phyloP scores from a whole-genome alignment of 2,113 vertebrate genomes.

The Esox niger region DNA sequence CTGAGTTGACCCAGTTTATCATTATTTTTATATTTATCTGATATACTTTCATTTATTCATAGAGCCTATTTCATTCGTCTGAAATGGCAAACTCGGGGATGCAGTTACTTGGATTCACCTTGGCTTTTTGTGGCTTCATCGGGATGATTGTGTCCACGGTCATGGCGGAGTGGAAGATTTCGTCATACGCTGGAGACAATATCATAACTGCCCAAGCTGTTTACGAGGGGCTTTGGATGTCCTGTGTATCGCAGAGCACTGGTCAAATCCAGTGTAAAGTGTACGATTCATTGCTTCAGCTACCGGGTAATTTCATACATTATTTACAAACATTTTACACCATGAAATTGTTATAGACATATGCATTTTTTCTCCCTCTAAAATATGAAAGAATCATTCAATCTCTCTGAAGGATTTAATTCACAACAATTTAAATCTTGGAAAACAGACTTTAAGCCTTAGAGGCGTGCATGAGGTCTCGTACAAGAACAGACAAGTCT shows the following conservation, averaged over 20 bases:
- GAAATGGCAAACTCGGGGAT: slow-evolving; percentile 86
- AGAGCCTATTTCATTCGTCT: neutral
- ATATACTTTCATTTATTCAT: neutral
- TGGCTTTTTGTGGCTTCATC: slow-evolving; percentile 85
- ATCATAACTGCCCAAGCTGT: slow-evolving; percentile 92
- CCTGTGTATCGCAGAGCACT: slow-evolving; percentile 89
- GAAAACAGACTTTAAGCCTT: too few species aligned
- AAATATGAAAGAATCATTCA: too few species aligned
- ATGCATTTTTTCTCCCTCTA: too few species aligned
- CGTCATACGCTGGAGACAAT: slow-evolving; percentile 87
- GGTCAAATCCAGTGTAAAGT: slow-evolving; percentile 94
- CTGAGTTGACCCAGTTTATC: neutral
- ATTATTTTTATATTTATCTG: neutral
- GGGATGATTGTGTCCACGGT: slow-evolving; percentile 81
- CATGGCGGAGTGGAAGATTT: slow-evolving; percentile 93
- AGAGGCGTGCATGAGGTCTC: neutral
- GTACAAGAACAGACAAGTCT: slow-evolving; percentile 57
- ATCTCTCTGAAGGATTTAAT: too few species aligned
- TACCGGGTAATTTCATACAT: slow-evolving; percentile 73
- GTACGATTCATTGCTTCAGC: slow-evolving; percentile 86
- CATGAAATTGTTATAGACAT: too few species aligned
- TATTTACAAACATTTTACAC: too few species aligned
- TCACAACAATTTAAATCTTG: too few species aligned
- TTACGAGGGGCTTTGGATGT: slow-evolving; percentile 93
- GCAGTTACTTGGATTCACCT: slow-evolving; percentile 83